These are phyloP conservation scores for Osmerus mordax DNA, from an alignment of 2,113 vertebrate genomes.

Conservation along the genomic window DNA sequence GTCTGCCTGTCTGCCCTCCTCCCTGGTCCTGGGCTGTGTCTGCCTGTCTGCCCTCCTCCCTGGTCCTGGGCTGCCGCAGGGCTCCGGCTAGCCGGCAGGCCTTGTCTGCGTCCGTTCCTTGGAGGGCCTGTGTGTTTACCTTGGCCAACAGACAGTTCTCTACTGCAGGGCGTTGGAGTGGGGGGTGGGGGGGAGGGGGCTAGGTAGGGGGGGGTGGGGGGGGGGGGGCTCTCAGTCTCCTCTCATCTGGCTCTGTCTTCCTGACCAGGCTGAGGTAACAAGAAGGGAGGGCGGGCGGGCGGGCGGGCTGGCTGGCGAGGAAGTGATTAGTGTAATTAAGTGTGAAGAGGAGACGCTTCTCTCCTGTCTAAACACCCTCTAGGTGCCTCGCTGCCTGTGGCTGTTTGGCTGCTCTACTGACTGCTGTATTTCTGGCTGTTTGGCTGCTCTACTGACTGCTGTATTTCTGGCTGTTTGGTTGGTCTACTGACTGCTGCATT, in stretches of 20 bases:
- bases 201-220: no score
- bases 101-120: slow-evolving; percentile 22
- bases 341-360: slow-evolving; percentile 4
- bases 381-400: background rate
- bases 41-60: background rate
- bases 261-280: slow-evolving; percentile 31
- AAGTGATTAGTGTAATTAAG: slow-evolving; percentile 52
- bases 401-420: background rate
- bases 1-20: no score
- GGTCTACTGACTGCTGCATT: no score
- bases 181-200: no score
- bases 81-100: slow-evolving; percentile 10
- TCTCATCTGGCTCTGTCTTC: background rate
- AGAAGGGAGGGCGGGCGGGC: slow-evolving; percentile 34
- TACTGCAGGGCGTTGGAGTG: slow-evolving; percentile 42
- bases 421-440: no score
- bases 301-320: background rate
- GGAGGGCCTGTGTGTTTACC: slow-evolving; percentile 50
- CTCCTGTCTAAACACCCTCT: background rate
- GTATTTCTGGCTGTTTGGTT: no score
- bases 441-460: no score
- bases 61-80: slow-evolving; percentile 27
- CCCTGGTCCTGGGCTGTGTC: background rate
- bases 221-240: background rate
- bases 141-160: slow-evolving; percentile 46